Evolutionary conservation across 2,888 invertebrate genomes (phyloP), one percentile per base, ranked within the genome.

Genomic region (Oegoconia quadripuncta): DNA sequence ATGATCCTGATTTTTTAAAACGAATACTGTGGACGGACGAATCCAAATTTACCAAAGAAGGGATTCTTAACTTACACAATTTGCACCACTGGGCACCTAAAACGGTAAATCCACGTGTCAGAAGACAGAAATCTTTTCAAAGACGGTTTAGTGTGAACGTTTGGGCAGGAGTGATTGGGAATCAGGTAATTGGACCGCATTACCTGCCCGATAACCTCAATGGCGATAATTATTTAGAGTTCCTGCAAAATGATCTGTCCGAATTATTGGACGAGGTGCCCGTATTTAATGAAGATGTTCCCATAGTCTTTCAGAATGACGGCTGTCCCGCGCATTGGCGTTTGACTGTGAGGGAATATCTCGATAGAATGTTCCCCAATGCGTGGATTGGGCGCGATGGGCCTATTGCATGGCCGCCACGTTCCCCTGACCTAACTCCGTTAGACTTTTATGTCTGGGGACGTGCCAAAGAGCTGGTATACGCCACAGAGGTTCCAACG

Each of bases 401-500:
- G n/a, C n/a, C n/a, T n/a, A n/a, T n/a, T n/a, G n/a, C n/a, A n/a
- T n/a, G n/a, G n/a, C n/a, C n/a, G n/a, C n/a, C n/a, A n/a, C n/a
- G n/a, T n/a, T n/a, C n/a, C n/a, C n/a, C n/a, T n/a, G n/a, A n/a
- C n/a, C n/a, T n/a, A n/a, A n/a, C n/a, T n/a, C n/a, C n/a, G n/a
- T n/a, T n/a, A n/a, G n/a, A n/a, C n/a, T n/a, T n/a, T n/a, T n/a
- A n/a, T n/a, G n/a, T n/a, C n/a, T n/a, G n/a, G n/a, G n/a, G n/a
- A n/a, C n/a, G n/a, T n/a, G n/a, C n/a, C n/a, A n/a, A n/a, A n/a
- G n/a, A n/a, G n/a, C n/a, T n/a, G n/a, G n/a, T n/a, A n/a, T n/a
- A n/a, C n/a, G 17, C 23, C 9, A 34, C 26, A 15, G 34, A 34
- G 25, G 34, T 34, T 14, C 26, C 34, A 26, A 16, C 34, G n/a